Evolutionary conservation across 2,888 invertebrate species (phyloP), one percentile per base, ranked within the genome.

Genomic region (Hypolimnas misippus): DNA sequence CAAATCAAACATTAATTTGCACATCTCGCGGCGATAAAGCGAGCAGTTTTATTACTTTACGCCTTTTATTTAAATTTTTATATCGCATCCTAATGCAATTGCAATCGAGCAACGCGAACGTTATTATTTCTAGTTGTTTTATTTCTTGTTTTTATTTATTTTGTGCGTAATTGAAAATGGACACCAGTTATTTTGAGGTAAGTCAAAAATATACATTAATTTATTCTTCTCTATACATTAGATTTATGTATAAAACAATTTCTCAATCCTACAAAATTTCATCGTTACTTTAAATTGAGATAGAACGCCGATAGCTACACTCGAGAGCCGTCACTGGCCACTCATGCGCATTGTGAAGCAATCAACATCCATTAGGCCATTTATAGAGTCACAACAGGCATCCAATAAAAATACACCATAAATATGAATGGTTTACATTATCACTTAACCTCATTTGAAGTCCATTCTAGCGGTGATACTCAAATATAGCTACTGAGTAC

Each of bases 61-160:
- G 76, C 77, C 81, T 82, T 86, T 88, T 87, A 85, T 84, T 57
- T 83, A 82, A 73, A 46, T 83, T 89, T 87, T 88, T 88, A 89
- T 88, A 84, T 86, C 84, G 77, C 82, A 78, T 84, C 76, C 77
- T 88, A 91, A 89, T 89, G 86, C 89, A 88, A 90, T 89, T 89
- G 87, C 89, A 89, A 75, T 86, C 86, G 83, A 88, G 83, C 86
- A 84, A 76, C 82, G 80, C 84, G 81, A 81, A 79, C 82, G 75
- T 76, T 84, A 83, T 83, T 86, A 84, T 83, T 82, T 81, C 78
- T 71, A 76, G 74, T 78, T 78, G 80, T 83, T 66, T 66, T 82
- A 79, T 78, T 77, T 71, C 77, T 74, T 71, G 80, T 2, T 86
- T 86, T 87, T 83, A 81, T 87, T 83, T 78, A 79, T 84, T 84